Evolutionary conservation across 2,113 vertebrate genomes (phyloP), one percentile per base, ranked within the genome.

Genomic region (Eupsittula cactorum): DNA sequence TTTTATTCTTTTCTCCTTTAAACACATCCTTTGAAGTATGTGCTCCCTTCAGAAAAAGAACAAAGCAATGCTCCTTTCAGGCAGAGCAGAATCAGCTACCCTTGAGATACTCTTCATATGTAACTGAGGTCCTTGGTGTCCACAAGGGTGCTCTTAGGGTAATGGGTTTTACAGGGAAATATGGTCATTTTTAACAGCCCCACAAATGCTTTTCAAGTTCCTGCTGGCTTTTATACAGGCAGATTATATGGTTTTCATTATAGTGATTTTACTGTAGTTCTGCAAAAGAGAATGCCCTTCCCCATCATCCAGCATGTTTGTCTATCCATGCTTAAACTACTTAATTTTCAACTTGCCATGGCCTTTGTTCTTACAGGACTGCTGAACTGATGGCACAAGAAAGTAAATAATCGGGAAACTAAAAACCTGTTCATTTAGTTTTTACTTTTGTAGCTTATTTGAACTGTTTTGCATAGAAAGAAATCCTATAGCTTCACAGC

Each of bases 211-310:
- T 75, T 94, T 15, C n/a, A 77, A 82, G n/a, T 13, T 65, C 63
- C 37, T 42, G 25, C 10, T 39, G 15, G 6, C 8, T 94, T 90
- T 88, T 50, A 46, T 42, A 27, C 33, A 77, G 28, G 41, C 27
- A 92, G 49, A 93, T 79, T 13, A 67, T 81, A 53, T 33, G 15
- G 13, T 94, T 91, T 94, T 50, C 91, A 78, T 92, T 91, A n/a
- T 13, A 81, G n/a, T 44, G n/a, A 7, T 35, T 79, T 92, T 90
- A 65, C 10, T 46, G 27, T 64, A 20, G 28, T 67, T 94, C 44
- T 82, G 82, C 37, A 85, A 55, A 13, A 94, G 21, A 64, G 18
- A 92, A 84, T 0, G 0, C 11, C 60, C 62, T 75, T 67, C 23
- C 31, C 25, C 49, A 82, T 4, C 27, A 35, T 39, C 33, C 65